phyloP scores from a whole-genome alignment of 64 coral and sea anemone genomes.

The Pocillopora damicornis region DNA sequence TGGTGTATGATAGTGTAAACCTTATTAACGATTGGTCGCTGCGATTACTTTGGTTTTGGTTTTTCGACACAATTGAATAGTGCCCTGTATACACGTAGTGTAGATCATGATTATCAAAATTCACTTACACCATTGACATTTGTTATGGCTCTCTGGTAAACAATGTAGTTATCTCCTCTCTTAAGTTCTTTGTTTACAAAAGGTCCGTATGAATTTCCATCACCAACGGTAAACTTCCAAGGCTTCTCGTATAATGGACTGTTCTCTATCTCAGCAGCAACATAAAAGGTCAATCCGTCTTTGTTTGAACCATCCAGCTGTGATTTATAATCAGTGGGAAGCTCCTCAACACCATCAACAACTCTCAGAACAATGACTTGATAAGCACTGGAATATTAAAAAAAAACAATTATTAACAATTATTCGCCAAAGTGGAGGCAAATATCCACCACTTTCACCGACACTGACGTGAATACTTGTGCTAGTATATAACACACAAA shows the following conservation, averaged over 20 bases:
- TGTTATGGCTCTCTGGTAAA: slow-evolving; percentile 5
- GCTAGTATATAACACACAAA: too few relatives aligned
- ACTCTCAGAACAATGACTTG: background rate
- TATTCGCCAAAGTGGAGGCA: too few relatives aligned
- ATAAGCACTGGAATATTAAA: background rate
- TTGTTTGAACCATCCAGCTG: background rate
- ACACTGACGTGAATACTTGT: too few relatives aligned
- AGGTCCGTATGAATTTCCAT: background rate
- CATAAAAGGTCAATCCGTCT: background rate
- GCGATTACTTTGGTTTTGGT: too few relatives aligned
- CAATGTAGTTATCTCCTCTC: slow-evolving; percentile 5
- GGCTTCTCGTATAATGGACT: background rate
- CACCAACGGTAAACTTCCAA: slow-evolving; percentile 7
- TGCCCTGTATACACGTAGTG: too few relatives aligned
- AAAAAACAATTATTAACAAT: too few relatives aligned
- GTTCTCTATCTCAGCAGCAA: background rate
- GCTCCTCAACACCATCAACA: background rate
- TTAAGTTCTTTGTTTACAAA: slow-evolving; percentile 8
- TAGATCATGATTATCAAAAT: background rate
- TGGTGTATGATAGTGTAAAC: too few relatives aligned
- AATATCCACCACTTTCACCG: too few relatives aligned
- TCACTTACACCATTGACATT: background rate
- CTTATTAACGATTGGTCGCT: too few relatives aligned
- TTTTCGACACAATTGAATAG: too few relatives aligned
- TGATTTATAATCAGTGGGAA: background rate